These are phyloP conservation scores for Drosophila pseudotakahashii DNA, from an alignment of 2,888 invertebrate genomes.

Conservation along the genomic window DNA sequence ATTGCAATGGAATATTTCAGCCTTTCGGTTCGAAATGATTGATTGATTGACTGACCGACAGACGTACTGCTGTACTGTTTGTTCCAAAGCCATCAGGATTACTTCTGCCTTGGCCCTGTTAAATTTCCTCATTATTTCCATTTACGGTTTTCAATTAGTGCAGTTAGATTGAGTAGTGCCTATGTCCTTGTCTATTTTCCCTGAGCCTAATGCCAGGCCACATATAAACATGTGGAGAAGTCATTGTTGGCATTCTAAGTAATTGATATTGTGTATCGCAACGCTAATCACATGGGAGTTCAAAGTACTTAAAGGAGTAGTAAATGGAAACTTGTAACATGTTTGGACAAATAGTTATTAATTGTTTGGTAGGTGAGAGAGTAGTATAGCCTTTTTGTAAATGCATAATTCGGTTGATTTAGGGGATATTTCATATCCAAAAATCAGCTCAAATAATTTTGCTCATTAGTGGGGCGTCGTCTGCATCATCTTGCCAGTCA, in stretches of 20 bases:
- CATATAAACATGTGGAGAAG: not conserved
- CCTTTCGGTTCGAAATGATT: conserved; percentile 24
- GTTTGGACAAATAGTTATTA: conserved; percentile 2
- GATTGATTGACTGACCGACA: conserved; percentile 23
- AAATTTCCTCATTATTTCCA: conserved; percentile 25
- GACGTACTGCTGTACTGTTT: not conserved
- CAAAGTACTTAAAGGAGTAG: not conserved
- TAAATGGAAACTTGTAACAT: conserved; percentile 2
- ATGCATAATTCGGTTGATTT: not conserved
- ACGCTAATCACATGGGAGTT: conserved; percentile 6
- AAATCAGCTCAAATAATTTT: conserved; percentile 27
- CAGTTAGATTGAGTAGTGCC: not conserved
- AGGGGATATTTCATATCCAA: not conserved
- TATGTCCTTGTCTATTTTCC: not conserved
- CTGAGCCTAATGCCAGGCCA: conserved; percentile 1
- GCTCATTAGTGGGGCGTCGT: conserved; percentile 22
- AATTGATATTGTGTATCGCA: conserved; percentile 4
- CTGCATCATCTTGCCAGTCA: conserved; percentile 8
- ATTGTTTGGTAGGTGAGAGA: not conserved
- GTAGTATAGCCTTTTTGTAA: not conserved
- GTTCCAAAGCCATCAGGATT: conserved; percentile 9
- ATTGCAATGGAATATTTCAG: conserved; percentile 5
- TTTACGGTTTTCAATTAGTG: conserved; percentile 35
- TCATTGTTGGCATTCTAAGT: not conserved
- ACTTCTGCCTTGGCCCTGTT: conserved; percentile 5